A percentile compares a stretch with the other conserved stretches of the same genome.
These are phyloP conservation scores for Cyphomyrus discorhynchus DNA, from an alignment of 2,113 vertebrate species.

Conservation along the genomic window DNA sequence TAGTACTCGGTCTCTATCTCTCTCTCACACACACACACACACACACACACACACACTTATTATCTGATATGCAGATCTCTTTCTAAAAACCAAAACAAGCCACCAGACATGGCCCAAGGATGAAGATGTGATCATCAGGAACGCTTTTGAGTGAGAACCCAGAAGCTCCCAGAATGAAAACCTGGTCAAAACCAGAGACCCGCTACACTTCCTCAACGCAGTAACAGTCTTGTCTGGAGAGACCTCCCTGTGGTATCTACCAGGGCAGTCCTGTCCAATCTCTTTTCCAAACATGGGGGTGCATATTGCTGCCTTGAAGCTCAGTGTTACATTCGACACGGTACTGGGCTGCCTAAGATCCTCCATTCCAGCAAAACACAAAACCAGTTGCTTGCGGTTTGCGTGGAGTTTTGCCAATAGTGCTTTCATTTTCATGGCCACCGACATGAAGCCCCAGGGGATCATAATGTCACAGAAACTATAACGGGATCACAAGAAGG, in stretches of 20 bases:
- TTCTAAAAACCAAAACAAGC: background rate
- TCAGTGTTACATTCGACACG: background rate
- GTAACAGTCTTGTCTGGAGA: background rate
- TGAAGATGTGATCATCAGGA: background rate
- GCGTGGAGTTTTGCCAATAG: background rate
- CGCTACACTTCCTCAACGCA: background rate
- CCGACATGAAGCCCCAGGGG: background rate
- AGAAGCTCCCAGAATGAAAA: background rate
- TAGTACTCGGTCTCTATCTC: too few relatives aligned
- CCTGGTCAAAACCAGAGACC: background rate
- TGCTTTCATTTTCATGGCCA: background rate
- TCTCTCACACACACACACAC: background rate
- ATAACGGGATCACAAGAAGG: background rate
- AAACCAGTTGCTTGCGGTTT: background rate
- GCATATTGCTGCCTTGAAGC: background rate
- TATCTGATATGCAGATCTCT: background rate
- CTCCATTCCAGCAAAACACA: background rate
- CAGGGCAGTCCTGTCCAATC: background rate
- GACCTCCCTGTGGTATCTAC: background rate
- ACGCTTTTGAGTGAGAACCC: background rate
- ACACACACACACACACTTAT: background rate
- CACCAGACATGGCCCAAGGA: background rate
- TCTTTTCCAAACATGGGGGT: background rate
- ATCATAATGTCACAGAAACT: background rate
- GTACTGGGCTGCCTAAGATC: background rate